Evolutionary conservation across 1,140 invertebrate species (phyloP).

Genomic region (Probaryconus sp.): DNA sequence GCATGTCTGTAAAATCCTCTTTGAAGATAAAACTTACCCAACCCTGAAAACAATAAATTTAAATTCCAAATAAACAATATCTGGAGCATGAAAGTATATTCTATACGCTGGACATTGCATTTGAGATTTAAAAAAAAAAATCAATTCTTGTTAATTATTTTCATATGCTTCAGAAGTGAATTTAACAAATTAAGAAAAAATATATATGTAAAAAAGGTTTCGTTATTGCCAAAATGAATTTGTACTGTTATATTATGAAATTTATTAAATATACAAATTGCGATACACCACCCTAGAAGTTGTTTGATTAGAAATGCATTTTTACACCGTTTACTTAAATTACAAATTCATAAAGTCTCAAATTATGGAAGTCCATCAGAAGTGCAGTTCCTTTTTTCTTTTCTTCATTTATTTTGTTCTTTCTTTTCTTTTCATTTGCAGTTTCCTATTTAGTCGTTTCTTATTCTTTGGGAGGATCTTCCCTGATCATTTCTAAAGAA

Average conservation of each 20-base stretch:
- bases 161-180: not conserved
- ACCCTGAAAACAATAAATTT: no score
- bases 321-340: slow-evolving; percentile 31
- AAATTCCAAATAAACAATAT: slow-evolving; percentile 19
- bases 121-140: not conserved
- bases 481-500: slow-evolving; percentile 77
- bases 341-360: slow-evolving; percentile 27
- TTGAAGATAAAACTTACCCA: no score
- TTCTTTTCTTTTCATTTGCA: not conserved
- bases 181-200: not conserved
- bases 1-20: slow-evolving; percentile 55
- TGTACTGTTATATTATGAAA: slow-evolving; percentile 55
- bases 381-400: slow-evolving; percentile 7
- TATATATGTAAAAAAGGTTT: slow-evolving; percentile 11
- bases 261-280: slow-evolving; percentile 63
- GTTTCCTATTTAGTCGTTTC: no score
- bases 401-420: slow-evolving; percentile 6
- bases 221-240: slow-evolving; percentile 31
- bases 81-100: not conserved
- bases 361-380: slow-evolving; percentile 40
- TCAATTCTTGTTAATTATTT: not conserved
- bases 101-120: not conserved
- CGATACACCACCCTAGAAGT: slow-evolving; percentile 49
- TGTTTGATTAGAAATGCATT: slow-evolving; percentile 22
- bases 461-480: slow-evolving; percentile 75